phyloP scores from a whole-genome alignment of 2,797 vertebrate genomes.

The Poecilia wingei region DNA sequence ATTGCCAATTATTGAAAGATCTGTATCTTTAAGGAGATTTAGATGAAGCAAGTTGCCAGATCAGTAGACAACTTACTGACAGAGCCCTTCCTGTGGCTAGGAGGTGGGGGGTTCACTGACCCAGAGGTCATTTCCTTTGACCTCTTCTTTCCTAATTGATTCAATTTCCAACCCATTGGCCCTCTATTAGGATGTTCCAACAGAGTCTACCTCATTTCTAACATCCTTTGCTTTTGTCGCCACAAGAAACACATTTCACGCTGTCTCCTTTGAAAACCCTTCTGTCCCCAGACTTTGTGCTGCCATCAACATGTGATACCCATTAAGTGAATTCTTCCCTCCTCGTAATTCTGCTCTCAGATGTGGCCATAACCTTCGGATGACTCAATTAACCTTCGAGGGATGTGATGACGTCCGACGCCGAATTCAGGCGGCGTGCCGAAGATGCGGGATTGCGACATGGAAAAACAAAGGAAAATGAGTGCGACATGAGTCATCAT shows the following conservation, averaged over 20 bases:
- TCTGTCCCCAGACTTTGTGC: conserved; percentile 10
- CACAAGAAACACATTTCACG: conserved; percentile 19
- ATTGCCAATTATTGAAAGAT: neutral
- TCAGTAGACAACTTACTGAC: conserved; percentile 45
- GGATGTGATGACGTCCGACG: conserved; percentile 18
- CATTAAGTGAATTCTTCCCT: conserved; percentile 24
- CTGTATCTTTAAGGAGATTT: neutral
- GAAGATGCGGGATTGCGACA: conserved; percentile 37
- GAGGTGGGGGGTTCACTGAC: conserved; percentile 67
- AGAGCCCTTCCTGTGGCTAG: conserved; percentile 64
- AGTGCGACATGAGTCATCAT: conserved; percentile 15
- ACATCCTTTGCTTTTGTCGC: conserved; percentile 37
- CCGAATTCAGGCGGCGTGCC: conserved; percentile 11
- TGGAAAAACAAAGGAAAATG: conserved; percentile 17
- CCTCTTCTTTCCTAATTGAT: conserved; percentile 81
- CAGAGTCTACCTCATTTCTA: conserved; percentile 37
- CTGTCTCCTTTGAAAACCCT: conserved; percentile 16
- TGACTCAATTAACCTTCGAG: conserved; percentile 48
- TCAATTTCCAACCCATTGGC: conserved; percentile 78
- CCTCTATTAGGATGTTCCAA: conserved; percentile 73
- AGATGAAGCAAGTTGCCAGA: conserved; percentile 39
- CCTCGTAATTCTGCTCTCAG: neutral
- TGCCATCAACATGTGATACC: conserved; percentile 29
- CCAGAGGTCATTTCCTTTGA: conserved; percentile 80
- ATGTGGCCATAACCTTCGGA: conserved; percentile 31